Evolutionary conservation across 1,140 invertebrate genomes (phyloP).

Genomic region (Cotesia glomerata): DNA sequence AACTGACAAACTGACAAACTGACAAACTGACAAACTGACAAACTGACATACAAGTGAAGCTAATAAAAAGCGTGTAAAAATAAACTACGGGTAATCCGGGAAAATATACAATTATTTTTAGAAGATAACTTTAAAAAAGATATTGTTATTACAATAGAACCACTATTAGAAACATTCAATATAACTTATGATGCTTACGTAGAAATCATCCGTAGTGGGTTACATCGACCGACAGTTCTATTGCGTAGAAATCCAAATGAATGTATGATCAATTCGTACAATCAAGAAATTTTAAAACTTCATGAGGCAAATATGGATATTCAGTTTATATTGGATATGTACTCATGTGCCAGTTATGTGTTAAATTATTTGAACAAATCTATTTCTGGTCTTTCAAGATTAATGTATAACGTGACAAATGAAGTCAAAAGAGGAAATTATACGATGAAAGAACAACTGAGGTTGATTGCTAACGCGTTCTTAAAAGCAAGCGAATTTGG

Average conservation of each 20-base stretch:
- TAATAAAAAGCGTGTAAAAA: too few relatives aligned
- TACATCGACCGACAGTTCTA: slow-evolving; percentile 20
- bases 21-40: too few relatives aligned
- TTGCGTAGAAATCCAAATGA: slow-evolving; percentile 22
- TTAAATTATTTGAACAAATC: too few relatives aligned
- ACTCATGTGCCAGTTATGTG: too few relatives aligned
- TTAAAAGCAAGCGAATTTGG: neutral
- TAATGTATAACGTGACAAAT: too few relatives aligned
- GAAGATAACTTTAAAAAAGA: slow-evolving; percentile 9
- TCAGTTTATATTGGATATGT: slow-evolving; percentile 28
- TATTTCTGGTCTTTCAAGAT: too few relatives aligned
- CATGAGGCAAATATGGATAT: slow-evolving; percentile 25
- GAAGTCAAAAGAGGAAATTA: too few relatives aligned
- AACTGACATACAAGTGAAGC: too few relatives aligned
- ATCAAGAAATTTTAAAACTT: slow-evolving; percentile 24
- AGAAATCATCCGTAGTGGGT: slow-evolving; percentile 9
- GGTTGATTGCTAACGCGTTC: neutral
- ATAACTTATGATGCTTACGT: slow-evolving; percentile 21
- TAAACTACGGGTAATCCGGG: neutral
- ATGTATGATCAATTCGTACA: slow-evolving; percentile 28
- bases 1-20: too few relatives aligned
- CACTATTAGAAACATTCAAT: neutral
- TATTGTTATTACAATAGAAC: neutral
- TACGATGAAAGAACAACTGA: slow-evolving; percentile 40
- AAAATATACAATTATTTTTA: neutral